phyloP scores from a whole-genome alignment of 2,888 invertebrate species.

The Linnaemya vulpina region DNA sequence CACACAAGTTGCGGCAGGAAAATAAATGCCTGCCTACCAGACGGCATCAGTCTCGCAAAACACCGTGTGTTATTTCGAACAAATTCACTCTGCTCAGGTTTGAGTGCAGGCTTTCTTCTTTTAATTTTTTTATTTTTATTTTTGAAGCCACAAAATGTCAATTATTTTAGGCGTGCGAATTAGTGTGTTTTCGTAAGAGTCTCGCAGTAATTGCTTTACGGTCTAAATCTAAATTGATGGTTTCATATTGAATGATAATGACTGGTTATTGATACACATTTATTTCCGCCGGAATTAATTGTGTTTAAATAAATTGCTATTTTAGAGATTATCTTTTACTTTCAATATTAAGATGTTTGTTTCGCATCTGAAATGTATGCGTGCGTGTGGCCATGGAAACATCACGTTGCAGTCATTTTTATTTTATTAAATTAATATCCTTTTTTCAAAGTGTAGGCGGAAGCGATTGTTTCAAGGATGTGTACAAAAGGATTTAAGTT shows the following conservation, averaged over 20 bases:
- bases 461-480: slow-evolving; percentile 62
- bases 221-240: slow-evolving; percentile 57
- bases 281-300: slow-evolving; percentile 71
- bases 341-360: slow-evolving; percentile 48
- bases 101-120: neutral
- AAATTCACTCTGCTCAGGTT: slow-evolving; percentile 33
- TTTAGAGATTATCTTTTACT: slow-evolving; percentile 50
- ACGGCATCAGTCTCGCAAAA: slow-evolving; percentile 34
- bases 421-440: neutral
- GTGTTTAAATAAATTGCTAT: slow-evolving; percentile 46
- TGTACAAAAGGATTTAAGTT: slow-evolving; percentile 62
- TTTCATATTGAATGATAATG: slow-evolving; percentile 6
- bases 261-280: slow-evolving; percentile 55
- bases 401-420: slow-evolving; percentile 64
- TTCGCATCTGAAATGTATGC: neutral
- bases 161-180: slow-evolving; percentile 70
- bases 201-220: slow-evolving; percentile 58
- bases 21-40: neutral
- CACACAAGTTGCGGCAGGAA: slow-evolving; percentile 64
- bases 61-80: slow-evolving; percentile 62
- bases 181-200: slow-evolving; percentile 32
- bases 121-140: too few species aligned
- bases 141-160: slow-evolving; percentile 65
- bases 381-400: slow-evolving; percentile 60
- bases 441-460: slow-evolving; percentile 61